A percentile compares a stretch with the other conserved stretches of the same genome.
Conservation (phyloP, 1,140 invertebrate species). For the Bombus consobrinus region DNA sequence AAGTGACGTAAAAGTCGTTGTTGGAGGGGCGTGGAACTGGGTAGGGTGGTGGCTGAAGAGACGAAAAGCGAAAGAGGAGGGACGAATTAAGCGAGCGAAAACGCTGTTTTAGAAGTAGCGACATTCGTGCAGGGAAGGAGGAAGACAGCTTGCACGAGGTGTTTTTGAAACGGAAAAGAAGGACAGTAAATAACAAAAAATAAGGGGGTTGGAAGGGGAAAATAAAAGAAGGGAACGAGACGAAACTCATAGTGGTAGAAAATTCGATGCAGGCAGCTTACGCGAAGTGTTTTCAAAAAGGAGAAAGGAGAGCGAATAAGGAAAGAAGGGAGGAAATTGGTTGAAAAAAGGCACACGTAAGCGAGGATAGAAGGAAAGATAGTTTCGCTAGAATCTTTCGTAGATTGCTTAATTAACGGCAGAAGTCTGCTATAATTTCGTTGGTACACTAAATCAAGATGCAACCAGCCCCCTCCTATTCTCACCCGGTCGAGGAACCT, state of each 20-base stretch:
- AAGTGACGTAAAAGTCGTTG: slow-evolving; percentile 58
- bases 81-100: slow-evolving; percentile 48
- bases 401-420: slow-evolving; percentile 64
- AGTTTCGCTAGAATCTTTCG: slow-evolving; percentile 58
- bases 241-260: no score
- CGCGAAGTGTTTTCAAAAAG: not conserved
- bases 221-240: not conserved
- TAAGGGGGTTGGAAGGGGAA: no score
- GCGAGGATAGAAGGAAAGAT: not conserved
- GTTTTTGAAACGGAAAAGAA: not conserved
- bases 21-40: slow-evolving; percentile 15
- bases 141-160: not conserved
- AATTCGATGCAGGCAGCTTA: no score
- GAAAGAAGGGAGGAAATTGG: not conserved
- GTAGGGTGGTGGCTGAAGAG: not conserved
- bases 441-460: slow-evolving; percentile 61
- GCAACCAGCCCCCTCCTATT: not conserved
- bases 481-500: not conserved
- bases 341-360: not conserved
- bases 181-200: no score
- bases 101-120: slow-evolving; percentile 56
- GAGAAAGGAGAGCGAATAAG: not conserved
- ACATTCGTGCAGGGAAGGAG: slow-evolving; percentile 3
- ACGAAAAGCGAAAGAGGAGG: slow-evolving; percentile 4
- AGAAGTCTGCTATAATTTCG: slow-evolving; percentile 64